Conservation (phyloP, 2,113 vertebrate species). For the Tiliqua scincoides region DNA sequence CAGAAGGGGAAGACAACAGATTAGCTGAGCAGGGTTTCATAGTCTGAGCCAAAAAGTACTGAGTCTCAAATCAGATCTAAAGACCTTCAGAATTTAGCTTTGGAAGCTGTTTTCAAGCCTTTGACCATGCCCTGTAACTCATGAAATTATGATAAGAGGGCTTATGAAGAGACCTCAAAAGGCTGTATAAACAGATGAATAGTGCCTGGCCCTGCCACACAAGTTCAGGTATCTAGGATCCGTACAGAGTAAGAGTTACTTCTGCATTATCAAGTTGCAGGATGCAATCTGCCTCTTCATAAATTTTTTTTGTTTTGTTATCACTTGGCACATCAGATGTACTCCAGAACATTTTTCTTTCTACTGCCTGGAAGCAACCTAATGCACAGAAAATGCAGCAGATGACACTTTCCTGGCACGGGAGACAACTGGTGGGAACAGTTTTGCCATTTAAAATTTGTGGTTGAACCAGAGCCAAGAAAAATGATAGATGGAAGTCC, state of each 20-base stretch:
- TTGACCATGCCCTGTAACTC: neutral
- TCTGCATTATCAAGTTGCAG: too few species aligned
- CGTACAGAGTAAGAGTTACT: too few species aligned
- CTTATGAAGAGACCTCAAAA: neutral
- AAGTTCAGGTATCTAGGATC: neutral
- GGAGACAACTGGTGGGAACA: neutral
- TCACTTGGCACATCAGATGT: neutral
- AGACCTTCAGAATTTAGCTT: neutral
- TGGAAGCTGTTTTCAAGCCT: neutral
- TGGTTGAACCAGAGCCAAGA: neutral
- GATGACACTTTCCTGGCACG: neutral
- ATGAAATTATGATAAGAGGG: neutral
- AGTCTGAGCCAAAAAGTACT: neutral
- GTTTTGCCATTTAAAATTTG: neutral
- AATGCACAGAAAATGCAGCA: neutral
- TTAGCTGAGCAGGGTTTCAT: conserved; percentile 22
- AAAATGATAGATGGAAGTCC: neutral
- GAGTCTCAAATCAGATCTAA: neutral
- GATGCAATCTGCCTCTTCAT: too few species aligned
- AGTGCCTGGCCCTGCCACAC: neutral
- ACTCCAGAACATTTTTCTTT: neutral
- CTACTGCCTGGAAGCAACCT: neutral
- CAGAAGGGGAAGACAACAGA: conserved; percentile 39
- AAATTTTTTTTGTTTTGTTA: neutral
- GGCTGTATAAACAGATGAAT: neutral